phyloP scores from a whole-genome alignment of 2,797 vertebrate species.

The Euphonia xanthogaster region DNA sequence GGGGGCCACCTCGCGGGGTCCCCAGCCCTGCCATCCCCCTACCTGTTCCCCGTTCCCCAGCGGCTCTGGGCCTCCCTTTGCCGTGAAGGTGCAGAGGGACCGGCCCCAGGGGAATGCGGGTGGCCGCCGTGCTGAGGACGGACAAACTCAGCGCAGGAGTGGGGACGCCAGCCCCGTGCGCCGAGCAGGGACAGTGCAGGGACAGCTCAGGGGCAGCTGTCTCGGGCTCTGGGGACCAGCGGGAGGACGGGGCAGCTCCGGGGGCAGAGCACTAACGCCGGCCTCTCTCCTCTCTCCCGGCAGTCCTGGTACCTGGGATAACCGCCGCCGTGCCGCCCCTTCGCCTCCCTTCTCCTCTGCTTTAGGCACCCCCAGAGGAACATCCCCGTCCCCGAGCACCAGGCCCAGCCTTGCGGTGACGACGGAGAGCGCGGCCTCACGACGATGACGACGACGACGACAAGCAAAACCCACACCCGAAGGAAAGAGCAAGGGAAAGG shows the following conservation, averaged over 20 bases:
- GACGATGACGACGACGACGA: slow-evolving; percentile 9
- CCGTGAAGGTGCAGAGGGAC: not conserved
- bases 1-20: not conserved
- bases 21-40: not conserved
- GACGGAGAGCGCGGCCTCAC: slow-evolving; percentile 43
- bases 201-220: not conserved
- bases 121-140: not conserved
- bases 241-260: not conserved
- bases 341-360: slow-evolving; percentile 66
- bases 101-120: too few relatives aligned
- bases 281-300: not conserved
- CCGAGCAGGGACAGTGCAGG: not conserved
- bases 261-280: not conserved
- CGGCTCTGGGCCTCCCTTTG: not conserved
- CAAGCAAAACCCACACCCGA: slow-evolving; percentile 35
- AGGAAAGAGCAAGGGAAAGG: slow-evolving; percentile 19
- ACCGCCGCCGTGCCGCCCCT: slow-evolving; percentile 69
- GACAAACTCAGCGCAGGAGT: not conserved
- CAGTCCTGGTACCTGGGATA: slow-evolving; percentile 99
- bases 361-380: slow-evolving; percentile 61
- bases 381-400: slow-evolving; percentile 48
- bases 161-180: not conserved
- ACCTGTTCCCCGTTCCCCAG: not conserved
- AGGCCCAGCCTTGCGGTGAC: slow-evolving; percentile 66
- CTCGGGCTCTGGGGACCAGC: not conserved